phyloP scores from a whole-genome alignment of 2,888 invertebrate genomes.

The Meandrusa payeni region DNA sequence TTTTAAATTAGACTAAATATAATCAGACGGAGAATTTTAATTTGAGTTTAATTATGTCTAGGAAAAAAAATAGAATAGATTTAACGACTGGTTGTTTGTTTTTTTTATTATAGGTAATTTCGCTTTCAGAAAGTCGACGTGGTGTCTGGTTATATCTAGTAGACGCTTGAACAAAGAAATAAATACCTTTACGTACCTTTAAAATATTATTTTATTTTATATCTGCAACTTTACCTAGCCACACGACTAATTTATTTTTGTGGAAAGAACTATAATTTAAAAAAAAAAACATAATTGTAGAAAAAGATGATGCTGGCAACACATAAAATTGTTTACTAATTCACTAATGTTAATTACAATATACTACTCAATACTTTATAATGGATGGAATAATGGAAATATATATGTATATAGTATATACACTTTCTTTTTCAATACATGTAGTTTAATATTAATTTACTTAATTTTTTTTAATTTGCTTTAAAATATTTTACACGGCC shows the following conservation, averaged over 20 bases:
- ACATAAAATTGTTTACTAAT: too few species aligned
- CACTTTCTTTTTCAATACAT: too few species aligned
- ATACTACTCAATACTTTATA: background rate
- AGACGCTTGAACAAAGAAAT: constrained; percentile 77
- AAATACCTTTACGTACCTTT: constrained; percentile 75
- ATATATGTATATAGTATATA: too few species aligned
- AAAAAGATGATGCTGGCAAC: too few species aligned
- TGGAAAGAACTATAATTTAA: too few species aligned
- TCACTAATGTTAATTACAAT: background rate
- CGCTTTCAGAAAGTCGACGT: constrained; percentile 56
- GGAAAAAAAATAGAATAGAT: constrained; percentile 42
- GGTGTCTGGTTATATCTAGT: constrained; percentile 71
- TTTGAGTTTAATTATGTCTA: too few species aligned
- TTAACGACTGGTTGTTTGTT: constrained; percentile 53
- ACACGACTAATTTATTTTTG: background rate
- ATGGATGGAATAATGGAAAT: too few species aligned
- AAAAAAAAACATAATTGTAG: too few species aligned
- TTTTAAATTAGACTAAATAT: constrained; percentile 44
- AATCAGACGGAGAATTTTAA: too few species aligned
- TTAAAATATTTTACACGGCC: too few species aligned
- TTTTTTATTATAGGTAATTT: constrained; percentile 47
- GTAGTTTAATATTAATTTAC: too few species aligned
- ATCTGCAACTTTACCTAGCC: constrained; percentile 3
- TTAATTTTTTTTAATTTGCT: too few species aligned
- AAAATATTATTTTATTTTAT: constrained; percentile 45